Conservation (phyloP, 2,113 vertebrate genomes). For the Crotophaga sulcirostris region DNA sequence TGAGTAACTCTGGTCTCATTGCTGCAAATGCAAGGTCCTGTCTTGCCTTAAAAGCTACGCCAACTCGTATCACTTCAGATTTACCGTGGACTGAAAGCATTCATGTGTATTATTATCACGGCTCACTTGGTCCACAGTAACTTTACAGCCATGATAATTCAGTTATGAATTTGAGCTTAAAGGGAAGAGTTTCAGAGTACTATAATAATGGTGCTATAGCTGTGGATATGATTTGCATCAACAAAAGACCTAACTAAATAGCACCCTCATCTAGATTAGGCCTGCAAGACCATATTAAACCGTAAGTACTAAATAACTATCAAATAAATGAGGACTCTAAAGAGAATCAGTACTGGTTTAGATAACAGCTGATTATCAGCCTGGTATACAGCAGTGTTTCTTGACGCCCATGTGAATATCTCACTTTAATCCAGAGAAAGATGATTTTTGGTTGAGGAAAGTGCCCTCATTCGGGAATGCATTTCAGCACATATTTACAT, state of each 20-base stretch:
- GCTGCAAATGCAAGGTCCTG: neutral
- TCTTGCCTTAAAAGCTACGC: neutral
- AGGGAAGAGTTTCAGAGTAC: neutral
- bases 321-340: neutral
- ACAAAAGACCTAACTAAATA: neutral
- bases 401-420: neutral
- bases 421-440: neutral
- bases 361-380: neutral
- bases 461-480: neutral
- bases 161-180: conserved; percentile 6
- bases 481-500: neutral
- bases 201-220: neutral
- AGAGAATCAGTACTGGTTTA: neutral
- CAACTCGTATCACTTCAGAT: neutral
- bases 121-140: conserved; percentile 4
- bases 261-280: neutral
- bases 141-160: conserved; percentile 23
- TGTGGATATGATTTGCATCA: neutral
- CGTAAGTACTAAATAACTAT: neutral
- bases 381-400: neutral
- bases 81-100: neutral
- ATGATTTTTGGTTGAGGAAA: neutral
- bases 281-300: neutral
- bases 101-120: neutral
- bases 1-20: neutral